Base-by-base conservation (phyloP, 2,888 invertebrate species). In the Caenorhabditis auriculariae region DNA sequence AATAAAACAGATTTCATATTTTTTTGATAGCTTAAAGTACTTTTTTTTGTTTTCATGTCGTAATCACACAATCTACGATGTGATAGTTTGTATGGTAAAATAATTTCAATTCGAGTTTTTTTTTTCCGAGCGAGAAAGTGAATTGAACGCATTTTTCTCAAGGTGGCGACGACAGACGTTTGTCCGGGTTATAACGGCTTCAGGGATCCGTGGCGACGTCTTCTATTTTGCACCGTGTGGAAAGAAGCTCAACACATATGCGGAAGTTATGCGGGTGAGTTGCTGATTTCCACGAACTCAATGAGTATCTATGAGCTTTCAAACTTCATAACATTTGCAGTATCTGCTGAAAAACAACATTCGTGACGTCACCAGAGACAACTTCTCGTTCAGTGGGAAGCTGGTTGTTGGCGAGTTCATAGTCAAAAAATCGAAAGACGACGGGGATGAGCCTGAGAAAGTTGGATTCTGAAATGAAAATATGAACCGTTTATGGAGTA, bases 121-220 rank as follows among this genome's bases (percentile, higher is more conserved):
- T n/a, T n/a, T n/a, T n/a, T n/a, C n/a, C n/a, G n/a, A n/a, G n/a
- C n/a, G n/a, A n/a, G n/a, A n/a, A n/a, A n/a, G n/a, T n/a, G n/a
- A n/a, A n/a, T n/a, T n/a, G n/a, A n/a, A n/a, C n/a, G n/a, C n/a
- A n/a, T n/a, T n/a, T n/a, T n/a, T n/a, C 28, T 59, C 35, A 27
- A 66, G 75, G 19, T 76, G 76, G 76, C 46, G 69, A 19, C 72
- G 76, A 15, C 75, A 76, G 58, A 76, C 76, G 7, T 74, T 62
- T 54, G 67, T 76, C 15, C 54, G 74, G 3, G 42, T 44, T 19
- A 53, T 76, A 17, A 47, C 64, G 9, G 52, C 73, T 71, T 89
- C 88, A 76, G 92, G 93, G 37, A 88, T 89, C 66, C 89, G 90
- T 72, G 93, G 95, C n/a, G 94, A 95, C 81, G 94, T 96, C 43